phyloP scores from a whole-genome alignment of 2,797 vertebrate genomes.

The Epinephelus malabaricus region DNA sequence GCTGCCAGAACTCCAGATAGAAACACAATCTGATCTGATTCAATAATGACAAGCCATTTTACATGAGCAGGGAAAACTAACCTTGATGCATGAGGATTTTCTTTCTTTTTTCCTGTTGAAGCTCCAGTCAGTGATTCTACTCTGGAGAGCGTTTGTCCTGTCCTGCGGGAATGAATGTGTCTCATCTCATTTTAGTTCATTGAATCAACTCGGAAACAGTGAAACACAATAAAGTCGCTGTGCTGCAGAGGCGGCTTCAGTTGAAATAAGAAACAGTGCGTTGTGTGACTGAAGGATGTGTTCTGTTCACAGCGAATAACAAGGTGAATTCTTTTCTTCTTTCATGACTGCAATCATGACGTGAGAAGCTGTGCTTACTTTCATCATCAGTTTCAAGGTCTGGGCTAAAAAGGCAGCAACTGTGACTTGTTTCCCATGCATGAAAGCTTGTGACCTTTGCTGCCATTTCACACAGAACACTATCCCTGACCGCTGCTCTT shows the following conservation, averaged over 20 bases:
- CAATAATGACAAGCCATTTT: constrained; percentile 36
- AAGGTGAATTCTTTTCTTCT: constrained; percentile 34
- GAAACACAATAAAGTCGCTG: constrained; percentile 51
- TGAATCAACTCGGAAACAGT: constrained; percentile 61
- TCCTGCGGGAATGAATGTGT: constrained; percentile 58
- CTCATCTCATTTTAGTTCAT: constrained; percentile 69
- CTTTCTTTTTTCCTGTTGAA: constrained; percentile 1
- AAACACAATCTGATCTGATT: constrained; percentile 46
- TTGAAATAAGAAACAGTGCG: constrained; percentile 31
- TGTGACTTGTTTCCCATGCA: constrained; percentile 35
- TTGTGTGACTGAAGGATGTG: constrained; percentile 21
- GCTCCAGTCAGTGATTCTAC: constrained; percentile 39
- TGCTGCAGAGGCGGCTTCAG: constrained; percentile 30
- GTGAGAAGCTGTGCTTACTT: constrained; percentile 9
- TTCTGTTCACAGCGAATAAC: constrained; percentile 25
- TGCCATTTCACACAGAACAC: constrained; percentile 40
- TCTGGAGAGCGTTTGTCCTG: constrained; percentile 50
- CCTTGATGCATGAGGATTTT: constrained; percentile 54
- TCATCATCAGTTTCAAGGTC: constrained; percentile 44
- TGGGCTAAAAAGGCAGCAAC: constrained; percentile 10
- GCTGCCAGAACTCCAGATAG: constrained; percentile 3
- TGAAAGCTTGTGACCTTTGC: constrained; percentile 59
- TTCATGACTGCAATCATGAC: constrained; percentile 22
- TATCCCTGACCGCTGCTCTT: constrained; percentile 34
- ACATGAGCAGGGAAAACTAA: constrained; percentile 34